Conservation (phyloP, 2,888 invertebrate species). For the Stegophylla sp. region DNA sequence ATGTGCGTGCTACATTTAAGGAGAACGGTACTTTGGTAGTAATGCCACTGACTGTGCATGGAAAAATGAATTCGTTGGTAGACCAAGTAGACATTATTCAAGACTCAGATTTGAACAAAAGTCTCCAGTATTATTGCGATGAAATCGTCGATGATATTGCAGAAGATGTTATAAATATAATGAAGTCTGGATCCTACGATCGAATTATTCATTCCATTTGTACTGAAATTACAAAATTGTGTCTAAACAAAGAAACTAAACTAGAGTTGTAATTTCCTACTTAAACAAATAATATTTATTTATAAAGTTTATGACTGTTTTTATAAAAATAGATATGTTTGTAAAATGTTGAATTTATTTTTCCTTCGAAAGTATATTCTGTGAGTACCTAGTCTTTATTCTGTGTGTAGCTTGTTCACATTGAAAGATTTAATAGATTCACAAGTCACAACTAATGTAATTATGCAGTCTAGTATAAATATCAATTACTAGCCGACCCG, state of each 20-base stretch:
- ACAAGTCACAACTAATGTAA: too few relatives aligned
- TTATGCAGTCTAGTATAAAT: too few relatives aligned
- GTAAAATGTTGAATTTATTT: too few relatives aligned
- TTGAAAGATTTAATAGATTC: too few relatives aligned
- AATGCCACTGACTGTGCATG: slow-evolving; percentile 73
- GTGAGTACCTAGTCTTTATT: too few relatives aligned
- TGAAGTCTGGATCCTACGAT: slow-evolving; percentile 66
- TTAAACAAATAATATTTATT: too few relatives aligned
- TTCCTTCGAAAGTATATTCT: too few relatives aligned
- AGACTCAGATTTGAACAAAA: slow-evolving; percentile 85
- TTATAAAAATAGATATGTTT: too few relatives aligned
- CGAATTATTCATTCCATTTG: slow-evolving; percentile 69
- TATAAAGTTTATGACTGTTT: too few relatives aligned
- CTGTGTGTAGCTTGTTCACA: too few relatives aligned
- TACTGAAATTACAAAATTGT: slow-evolving; percentile 67
- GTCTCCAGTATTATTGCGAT: slow-evolving; percentile 80
- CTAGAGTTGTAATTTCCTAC: slow-evolving; percentile 33
- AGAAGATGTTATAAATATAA: slow-evolving; percentile 72
- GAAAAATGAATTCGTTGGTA: slow-evolving; percentile 78
- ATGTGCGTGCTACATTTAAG: slow-evolving; percentile 82
- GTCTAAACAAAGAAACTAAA: slow-evolving; percentile 64
- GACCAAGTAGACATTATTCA: slow-evolving; percentile 80
- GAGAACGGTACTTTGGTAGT: slow-evolving; percentile 75
- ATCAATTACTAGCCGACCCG: too few relatives aligned
- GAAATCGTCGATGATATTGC: slow-evolving; percentile 76